These are phyloP conservation scores for Scolopax mira DNA, from an alignment of 2,113 vertebrate species.

Conservation along the genomic window DNA sequence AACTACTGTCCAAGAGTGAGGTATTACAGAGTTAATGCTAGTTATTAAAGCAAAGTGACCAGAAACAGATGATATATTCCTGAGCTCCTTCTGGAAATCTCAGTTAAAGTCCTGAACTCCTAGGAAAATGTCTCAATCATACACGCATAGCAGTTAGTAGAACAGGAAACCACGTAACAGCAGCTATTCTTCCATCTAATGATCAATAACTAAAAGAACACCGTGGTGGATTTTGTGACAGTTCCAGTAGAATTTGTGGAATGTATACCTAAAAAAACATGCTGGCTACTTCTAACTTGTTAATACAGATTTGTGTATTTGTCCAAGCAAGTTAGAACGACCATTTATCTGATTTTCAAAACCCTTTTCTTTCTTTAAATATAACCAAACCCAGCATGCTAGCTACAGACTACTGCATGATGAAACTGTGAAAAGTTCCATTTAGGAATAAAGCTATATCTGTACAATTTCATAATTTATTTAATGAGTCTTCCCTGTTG, in stretches of 20 bases:
- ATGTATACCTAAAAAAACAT: rapidly evolving
- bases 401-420: background rate
- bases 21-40: background rate
- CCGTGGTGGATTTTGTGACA: background rate
- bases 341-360: background rate
- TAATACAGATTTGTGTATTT: background rate
- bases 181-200: background rate
- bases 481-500: background rate
- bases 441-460: background rate
- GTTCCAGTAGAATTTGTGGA: background rate
- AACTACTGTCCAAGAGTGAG: background rate
- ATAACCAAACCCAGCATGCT: background rate
- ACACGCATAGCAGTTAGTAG: background rate
- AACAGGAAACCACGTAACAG: background rate
- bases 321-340: background rate
- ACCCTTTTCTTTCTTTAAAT: background rate
- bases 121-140: background rate
- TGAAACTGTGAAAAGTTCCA: background rate
- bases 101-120: background rate
- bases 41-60: background rate
- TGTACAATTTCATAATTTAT: background rate
- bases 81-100: background rate
- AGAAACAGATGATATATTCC: background rate
- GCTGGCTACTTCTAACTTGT: background rate
- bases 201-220: background rate